phyloP scores from a whole-genome alignment of 2,888 invertebrate species.

The Tineola bisselliella region DNA sequence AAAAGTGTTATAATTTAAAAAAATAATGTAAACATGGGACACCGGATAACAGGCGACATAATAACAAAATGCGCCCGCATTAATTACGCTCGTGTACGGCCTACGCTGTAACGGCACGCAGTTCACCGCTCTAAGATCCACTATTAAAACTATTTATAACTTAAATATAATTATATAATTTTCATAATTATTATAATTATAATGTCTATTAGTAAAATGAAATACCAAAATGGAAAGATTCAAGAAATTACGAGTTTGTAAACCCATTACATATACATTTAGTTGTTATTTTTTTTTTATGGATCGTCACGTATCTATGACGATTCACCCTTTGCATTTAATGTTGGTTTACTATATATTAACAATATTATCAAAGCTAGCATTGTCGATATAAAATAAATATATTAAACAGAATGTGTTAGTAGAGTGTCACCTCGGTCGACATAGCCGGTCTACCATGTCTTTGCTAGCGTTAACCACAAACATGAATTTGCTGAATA shows the following conservation, averaged over 20 bases:
- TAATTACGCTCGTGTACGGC: slow-evolving; percentile 22
- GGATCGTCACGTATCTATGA: no score
- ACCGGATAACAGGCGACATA: not conserved
- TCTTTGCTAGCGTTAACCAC: slow-evolving; percentile 2
- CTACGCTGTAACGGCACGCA: slow-evolving; percentile 22
- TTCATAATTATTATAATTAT: no score
- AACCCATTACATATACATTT: no score
- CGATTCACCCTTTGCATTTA: no score
- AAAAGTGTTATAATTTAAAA: not conserved
- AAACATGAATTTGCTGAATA: slow-evolving; percentile 3
- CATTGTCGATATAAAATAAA: not conserved
- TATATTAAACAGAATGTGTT: not conserved
- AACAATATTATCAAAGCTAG: no score
- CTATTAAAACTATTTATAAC: not conserved
- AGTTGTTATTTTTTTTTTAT: no score
- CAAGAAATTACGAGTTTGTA: no score
- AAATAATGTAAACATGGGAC: slow-evolving; percentile 4
- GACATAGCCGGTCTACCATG: not conserved
- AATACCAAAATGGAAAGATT: no score
- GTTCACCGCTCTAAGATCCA: slow-evolving; percentile 24
- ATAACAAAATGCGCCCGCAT: slow-evolving; percentile 24
- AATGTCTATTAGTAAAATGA: no score
- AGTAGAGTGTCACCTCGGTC: not conserved
- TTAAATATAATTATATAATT: no score
- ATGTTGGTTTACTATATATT: no score